phyloP scores from a whole-genome alignment of 2,888 invertebrate genomes.

The Gnatocerus cornutus region DNA sequence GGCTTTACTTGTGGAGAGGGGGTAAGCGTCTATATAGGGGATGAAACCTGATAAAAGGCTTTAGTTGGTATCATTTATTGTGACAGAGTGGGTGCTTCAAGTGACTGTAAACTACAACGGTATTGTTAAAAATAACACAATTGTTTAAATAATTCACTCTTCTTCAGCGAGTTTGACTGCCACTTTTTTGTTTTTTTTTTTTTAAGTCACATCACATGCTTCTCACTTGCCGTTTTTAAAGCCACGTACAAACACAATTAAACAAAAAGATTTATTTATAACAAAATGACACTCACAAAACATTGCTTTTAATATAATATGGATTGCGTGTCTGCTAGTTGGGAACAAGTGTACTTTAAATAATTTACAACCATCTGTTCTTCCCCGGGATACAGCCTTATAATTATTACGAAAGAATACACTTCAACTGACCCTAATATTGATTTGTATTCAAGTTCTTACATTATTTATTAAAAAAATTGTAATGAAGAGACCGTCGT shows the following conservation, averaged over 20 bases:
- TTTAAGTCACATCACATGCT: too few species aligned
- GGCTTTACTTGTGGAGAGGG: conserved; percentile 60
- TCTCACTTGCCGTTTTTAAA: not conserved
- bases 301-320: conserved; percentile 11
- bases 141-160: too few species aligned
- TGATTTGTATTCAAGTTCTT: conserved; percentile 35
- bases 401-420: conserved; percentile 52
- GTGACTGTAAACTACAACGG: conserved; percentile 13
- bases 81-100: conserved; percentile 30
- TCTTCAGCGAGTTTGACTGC: too few species aligned
- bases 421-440: conserved; percentile 44
- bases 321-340: conserved; percentile 42
- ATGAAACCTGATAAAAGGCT: conserved; percentile 65
- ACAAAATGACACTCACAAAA: conserved; percentile 2
- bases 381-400: conserved; percentile 52
- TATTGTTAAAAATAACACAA: not conserved
- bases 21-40: conserved; percentile 65
- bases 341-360: conserved; percentile 43
- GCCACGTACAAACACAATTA: not conserved
- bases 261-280: conserved; percentile 5
- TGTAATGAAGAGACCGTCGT: conserved; percentile 15
- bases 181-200: too few species aligned
- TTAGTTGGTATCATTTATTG: conserved; percentile 23
- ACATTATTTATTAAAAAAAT: conserved; percentile 40
- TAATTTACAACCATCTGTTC: conserved; percentile 56